Evolutionary conservation across 2,888 invertebrate genomes (phyloP).

Genomic region (Habroteleia sp.): DNA sequence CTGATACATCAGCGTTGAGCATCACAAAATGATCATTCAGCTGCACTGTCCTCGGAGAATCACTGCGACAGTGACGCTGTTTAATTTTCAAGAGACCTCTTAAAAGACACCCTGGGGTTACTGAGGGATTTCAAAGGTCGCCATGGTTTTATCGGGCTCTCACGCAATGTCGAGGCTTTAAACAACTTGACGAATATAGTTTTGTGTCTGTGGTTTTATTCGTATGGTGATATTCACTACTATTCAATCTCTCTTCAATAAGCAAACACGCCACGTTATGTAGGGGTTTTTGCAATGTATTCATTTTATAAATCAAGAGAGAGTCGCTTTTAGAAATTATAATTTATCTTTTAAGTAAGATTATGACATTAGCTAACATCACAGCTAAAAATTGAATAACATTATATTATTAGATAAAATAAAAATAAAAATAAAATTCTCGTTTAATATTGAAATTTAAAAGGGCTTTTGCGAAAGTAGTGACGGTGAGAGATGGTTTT

Average conservation of each 20-base stretch:
- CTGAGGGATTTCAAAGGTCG: constrained; percentile 40
- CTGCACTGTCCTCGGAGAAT: constrained; percentile 39
- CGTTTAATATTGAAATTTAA: too few relatives aligned
- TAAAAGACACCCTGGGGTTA: constrained; percentile 25
- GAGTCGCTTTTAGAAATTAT: constrained; percentile 15
- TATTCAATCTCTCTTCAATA: constrained; percentile 29
- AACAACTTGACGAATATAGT: constrained; percentile 13
- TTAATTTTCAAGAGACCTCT: constrained; percentile 53
- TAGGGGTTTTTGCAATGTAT: too few relatives aligned
- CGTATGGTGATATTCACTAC: constrained; percentile 25
- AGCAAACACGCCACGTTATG: constrained; percentile 19
- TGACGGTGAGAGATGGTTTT: too few relatives aligned
- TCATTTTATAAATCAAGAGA: constrained; percentile 30
- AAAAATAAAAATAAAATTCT: too few relatives aligned
- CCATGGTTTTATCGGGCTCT: constrained; percentile 37
- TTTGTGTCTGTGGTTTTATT: constrained; percentile 28
- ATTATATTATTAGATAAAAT: too few relatives aligned
- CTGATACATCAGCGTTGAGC: constrained; percentile 9
- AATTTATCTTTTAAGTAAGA: background rate
- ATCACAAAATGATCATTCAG: constrained; percentile 52
- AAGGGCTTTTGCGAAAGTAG: too few relatives aligned
- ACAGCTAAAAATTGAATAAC: too few relatives aligned
- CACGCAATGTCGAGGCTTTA: constrained; percentile 2
- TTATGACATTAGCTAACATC: too few relatives aligned
- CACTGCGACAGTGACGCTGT: constrained; percentile 29